A percentile compares a stretch with the other conserved stretches of the same genome.
Conservation (phyloP, 2,113 vertebrate genomes). For the Guaruba guarouba region DNA sequence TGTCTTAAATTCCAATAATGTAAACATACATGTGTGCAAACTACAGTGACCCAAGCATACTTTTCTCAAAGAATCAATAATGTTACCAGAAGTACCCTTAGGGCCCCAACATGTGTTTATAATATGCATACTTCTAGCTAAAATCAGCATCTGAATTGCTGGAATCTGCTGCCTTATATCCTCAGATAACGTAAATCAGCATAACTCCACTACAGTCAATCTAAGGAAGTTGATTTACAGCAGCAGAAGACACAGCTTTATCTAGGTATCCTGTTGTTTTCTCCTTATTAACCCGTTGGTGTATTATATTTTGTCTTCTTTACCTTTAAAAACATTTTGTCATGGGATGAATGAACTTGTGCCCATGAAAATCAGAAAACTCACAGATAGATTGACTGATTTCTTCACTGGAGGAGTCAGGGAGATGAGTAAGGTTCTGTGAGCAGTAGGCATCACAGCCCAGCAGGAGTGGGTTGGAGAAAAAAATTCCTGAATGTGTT, state of each 20-base stretch:
- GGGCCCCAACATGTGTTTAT: slow-evolving; percentile 41
- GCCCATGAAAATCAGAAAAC: neutral
- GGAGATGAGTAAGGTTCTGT: neutral
- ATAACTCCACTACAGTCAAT: neutral
- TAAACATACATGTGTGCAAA: neutral
- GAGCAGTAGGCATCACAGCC: neutral
- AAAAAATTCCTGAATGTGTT: neutral
- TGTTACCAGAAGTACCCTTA: slow-evolving; percentile 26
- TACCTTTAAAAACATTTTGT: neutral
- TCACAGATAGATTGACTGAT: neutral
- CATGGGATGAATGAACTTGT: neutral
- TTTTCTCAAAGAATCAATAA: slow-evolving; percentile 10
- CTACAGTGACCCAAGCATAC: neutral
- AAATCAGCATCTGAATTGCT: slow-evolving; percentile 46
- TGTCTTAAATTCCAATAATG: neutral
- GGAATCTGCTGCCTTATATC: slow-evolving; percentile 3
- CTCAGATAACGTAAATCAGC: slow-evolving; percentile 30
- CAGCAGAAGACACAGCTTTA: neutral
- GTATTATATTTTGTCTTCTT: neutral
- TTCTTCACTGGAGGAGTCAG: neutral
- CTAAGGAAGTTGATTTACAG: neutral
- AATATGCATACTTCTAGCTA: slow-evolving; percentile 29
- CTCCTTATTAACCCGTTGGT: neutral
- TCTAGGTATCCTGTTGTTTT: neutral
- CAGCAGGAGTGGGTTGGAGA: neutral